phyloP scores from a whole-genome alignment of 2,797 vertebrate genomes.

The Allobates femoralis region DNA sequence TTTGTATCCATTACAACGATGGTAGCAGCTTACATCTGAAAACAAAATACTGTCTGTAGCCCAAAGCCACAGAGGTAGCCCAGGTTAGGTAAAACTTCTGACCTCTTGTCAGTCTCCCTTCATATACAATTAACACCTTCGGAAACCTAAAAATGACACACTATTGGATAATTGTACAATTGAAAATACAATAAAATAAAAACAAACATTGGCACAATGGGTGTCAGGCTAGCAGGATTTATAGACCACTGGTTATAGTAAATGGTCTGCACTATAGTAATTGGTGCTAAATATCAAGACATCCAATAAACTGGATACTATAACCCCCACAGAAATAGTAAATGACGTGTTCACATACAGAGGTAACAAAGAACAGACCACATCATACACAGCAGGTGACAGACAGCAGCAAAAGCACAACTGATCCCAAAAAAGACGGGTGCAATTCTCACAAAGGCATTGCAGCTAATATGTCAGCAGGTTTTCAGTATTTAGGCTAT shows the following conservation, averaged over 20 bases:
- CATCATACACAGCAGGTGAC: not conserved
- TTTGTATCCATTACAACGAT: not conserved
- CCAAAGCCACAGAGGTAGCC: not conserved
- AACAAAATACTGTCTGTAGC: not conserved
- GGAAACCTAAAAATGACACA: too few relatives aligned
- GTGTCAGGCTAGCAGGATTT: not conserved
- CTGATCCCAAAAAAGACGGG: not conserved
- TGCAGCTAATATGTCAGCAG: not conserved
- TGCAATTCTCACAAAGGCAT: not conserved
- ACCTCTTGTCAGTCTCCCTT: not conserved
- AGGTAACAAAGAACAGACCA: not conserved
- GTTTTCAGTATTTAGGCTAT: too few relatives aligned
- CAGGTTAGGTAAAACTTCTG: not conserved
- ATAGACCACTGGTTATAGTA: not conserved
- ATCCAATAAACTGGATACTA: not conserved
- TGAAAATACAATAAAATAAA: too few relatives aligned
- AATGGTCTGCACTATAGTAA: not conserved
- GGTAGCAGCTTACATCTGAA: not conserved
- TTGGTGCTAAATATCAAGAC: not conserved
- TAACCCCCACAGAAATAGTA: not conserved
- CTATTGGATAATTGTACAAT: too few relatives aligned
- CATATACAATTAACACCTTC: too few relatives aligned
- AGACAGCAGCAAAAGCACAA: conserved; percentile 9
- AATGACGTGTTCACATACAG: not conserved
- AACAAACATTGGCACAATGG: too few relatives aligned